These are phyloP conservation scores for Zaprionus inermis DNA, from an alignment of 1,140 invertebrate genomes.

Conservation along the genomic window DNA sequence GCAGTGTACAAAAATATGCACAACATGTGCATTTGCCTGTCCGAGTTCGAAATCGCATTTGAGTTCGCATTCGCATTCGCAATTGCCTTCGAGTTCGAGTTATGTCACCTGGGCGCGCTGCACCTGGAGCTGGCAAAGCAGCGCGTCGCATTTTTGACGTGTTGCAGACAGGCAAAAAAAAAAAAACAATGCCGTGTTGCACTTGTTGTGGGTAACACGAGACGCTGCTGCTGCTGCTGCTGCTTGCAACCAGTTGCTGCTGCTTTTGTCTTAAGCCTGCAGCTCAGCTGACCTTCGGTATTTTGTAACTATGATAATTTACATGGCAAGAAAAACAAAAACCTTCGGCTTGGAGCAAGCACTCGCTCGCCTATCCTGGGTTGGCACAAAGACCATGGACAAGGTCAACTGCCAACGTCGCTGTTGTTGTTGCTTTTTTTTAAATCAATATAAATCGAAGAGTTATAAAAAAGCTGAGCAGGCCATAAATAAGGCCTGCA, in stretches of 20 bases:
- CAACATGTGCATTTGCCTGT: conserved; percentile 22
- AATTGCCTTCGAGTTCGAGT: conserved; percentile 28
- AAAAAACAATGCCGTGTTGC: conserved; percentile 35
- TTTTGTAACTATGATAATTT: conserved; percentile 65
- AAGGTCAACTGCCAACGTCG: conserved; percentile 63
- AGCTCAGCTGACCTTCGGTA: conserved; percentile 58
- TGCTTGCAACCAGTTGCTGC: conserved; percentile 24
- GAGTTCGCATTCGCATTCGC: conserved; percentile 4
- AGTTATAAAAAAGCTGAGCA: conserved; percentile 77
- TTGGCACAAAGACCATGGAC: conserved; percentile 48
- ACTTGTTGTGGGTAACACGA: conserved; percentile 53
- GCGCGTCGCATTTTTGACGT: conserved; percentile 30
- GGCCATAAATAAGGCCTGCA: conserved; percentile 69
- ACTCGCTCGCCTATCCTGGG: conserved; percentile 18
- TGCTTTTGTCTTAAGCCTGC: conserved; percentile 12
- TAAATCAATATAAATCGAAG: conserved; percentile 81
- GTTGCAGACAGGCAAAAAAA: conserved; percentile 31
- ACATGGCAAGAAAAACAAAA: conserved; percentile 23
- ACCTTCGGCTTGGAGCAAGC: too few species aligned
- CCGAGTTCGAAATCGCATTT: conserved; percentile 1
- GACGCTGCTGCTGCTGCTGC: conserved; percentile 14
- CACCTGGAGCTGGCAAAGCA: conserved; percentile 35
- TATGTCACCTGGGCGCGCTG: conserved; percentile 49
- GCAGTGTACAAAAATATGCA: conserved; percentile 27
- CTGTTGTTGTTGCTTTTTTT: conserved; percentile 41